Conservation (phyloP, 2,888 invertebrate genomes). For the Artemia sinica region DNA sequence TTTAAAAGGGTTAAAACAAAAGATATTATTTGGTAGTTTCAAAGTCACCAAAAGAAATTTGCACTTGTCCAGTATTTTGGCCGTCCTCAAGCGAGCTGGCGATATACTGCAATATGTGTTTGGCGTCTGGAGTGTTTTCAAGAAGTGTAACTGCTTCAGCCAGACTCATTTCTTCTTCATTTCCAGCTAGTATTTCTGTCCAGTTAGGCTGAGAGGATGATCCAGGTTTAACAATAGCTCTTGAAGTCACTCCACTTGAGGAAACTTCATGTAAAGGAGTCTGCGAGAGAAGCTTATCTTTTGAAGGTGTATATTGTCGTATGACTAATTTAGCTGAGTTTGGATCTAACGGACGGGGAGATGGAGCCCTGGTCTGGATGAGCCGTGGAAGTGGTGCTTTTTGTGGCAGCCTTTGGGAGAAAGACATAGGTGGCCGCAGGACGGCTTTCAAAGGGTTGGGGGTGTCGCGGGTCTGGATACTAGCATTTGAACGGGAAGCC, state of each 20-base stretch:
- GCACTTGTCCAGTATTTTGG: neutral
- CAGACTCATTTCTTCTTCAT: neutral
- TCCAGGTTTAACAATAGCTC: neutral
- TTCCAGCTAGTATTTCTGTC: neutral
- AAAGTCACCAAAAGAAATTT: neutral
- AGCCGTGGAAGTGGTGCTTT: neutral
- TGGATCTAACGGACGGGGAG: neutral
- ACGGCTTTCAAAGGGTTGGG: neutral
- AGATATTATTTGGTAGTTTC: neutral
- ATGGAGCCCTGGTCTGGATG: neutral
- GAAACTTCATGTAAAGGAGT: neutral
- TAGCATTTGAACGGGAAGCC: neutral
- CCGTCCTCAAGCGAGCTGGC: constrained; percentile 4
- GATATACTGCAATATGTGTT: constrained; percentile 8
- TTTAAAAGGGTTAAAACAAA: neutral
- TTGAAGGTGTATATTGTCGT: neutral
- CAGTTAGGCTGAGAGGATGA: neutral
- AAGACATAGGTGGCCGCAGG: neutral
- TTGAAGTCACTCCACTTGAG: neutral
- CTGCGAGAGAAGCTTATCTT: neutral
- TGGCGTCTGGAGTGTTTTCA: neutral
- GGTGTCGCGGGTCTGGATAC: neutral
- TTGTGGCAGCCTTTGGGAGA: neutral
- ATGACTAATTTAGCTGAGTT: neutral
- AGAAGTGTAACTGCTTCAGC: neutral